Evolutionary conservation across 1,140 invertebrate species (phyloP).

Genomic region (Mizuhopecten yessoensis): DNA sequence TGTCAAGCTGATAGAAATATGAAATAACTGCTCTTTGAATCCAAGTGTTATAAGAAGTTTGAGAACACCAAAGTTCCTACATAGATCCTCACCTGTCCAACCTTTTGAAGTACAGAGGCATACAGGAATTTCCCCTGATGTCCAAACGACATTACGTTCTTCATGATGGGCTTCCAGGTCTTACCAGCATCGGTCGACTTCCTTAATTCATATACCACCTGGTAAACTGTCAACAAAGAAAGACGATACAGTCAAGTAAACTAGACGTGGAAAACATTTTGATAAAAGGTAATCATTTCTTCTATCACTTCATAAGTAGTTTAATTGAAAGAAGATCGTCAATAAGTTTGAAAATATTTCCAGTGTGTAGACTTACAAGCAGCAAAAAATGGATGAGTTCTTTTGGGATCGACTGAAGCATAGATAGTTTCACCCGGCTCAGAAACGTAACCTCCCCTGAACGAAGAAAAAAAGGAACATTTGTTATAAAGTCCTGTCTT

Average conservation of each 20-base stretch:
- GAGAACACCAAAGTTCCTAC: too few relatives aligned
- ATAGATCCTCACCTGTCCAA: conserved; percentile 2
- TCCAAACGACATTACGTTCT: conserved; percentile 73
- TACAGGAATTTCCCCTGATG: conserved; percentile 78
- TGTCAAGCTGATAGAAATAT: too few relatives aligned
- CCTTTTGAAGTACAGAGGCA: conserved; percentile 71
- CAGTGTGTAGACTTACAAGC: conserved; percentile 50
- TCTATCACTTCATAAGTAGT: background rate
- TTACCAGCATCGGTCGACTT: conserved; percentile 64
- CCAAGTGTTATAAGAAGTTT: too few relatives aligned
- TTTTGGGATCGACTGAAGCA: conserved; percentile 41
- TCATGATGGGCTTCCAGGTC: conserved; percentile 63
- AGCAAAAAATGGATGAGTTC: conserved; percentile 49
- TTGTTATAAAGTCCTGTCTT: too few relatives aligned
- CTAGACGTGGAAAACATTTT: too few relatives aligned
- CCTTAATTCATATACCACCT: conserved; percentile 57
- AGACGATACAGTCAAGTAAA: background rate
- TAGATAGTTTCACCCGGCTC: conserved; percentile 42
- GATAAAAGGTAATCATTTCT: too few relatives aligned
- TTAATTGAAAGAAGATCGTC: too few relatives aligned
- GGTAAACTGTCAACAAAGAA: conserved; percentile 47
- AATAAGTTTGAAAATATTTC: too few relatives aligned
- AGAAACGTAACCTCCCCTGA: conserved; percentile 41
- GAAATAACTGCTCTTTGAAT: too few relatives aligned
- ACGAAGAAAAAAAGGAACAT: conserved; percentile 43